phyloP scores from a whole-genome alignment of 2,113 vertebrate species.

The Monarcha castaneiventris region DNA sequence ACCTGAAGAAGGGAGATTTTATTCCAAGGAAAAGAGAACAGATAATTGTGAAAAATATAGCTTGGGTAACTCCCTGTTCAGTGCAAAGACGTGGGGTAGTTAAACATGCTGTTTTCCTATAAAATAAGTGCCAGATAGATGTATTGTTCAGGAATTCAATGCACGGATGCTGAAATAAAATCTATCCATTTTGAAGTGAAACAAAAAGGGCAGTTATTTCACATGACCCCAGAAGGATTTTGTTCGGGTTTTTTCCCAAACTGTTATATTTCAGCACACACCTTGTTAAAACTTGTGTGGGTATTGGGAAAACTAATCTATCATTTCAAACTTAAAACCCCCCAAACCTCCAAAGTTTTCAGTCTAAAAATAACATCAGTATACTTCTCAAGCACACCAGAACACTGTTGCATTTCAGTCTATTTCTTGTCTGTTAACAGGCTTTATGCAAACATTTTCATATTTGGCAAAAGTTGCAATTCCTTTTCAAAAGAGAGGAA shows the following conservation, averaged over 20 bases:
- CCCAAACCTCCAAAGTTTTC: not conserved
- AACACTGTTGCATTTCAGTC: not conserved
- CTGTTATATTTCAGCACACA: not conserved
- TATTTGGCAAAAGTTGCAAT: not conserved
- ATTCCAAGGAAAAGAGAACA: not conserved
- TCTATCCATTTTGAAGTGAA: not conserved
- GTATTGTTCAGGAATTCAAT: slow-evolving; percentile 21
- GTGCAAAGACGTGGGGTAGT: not conserved
- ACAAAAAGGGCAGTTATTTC: slow-evolving; percentile 29
- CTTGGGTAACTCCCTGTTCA: not conserved
- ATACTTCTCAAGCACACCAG: not conserved
- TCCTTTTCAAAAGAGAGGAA: not conserved
- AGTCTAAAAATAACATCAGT: not conserved
- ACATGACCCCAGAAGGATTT: not conserved
- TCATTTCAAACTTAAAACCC: not conserved
- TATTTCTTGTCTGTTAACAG: not conserved
- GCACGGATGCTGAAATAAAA: slow-evolving; percentile 12
- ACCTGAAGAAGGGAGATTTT: not conserved
- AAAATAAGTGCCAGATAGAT: slow-evolving; percentile 4
- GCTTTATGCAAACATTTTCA: not conserved
- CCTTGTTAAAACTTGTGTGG: not conserved
- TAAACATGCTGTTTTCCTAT: slow-evolving; percentile 25
- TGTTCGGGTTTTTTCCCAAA: not conserved
- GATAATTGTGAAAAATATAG: slow-evolving; percentile 17
- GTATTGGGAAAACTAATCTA: not conserved